A percentile compares a stretch with the other conserved stretches of the same genome.
These are phyloP conservation scores for Oryzias celebensis DNA, from an alignment of 2,113 vertebrate genomes.

Conservation along the genomic window DNA sequence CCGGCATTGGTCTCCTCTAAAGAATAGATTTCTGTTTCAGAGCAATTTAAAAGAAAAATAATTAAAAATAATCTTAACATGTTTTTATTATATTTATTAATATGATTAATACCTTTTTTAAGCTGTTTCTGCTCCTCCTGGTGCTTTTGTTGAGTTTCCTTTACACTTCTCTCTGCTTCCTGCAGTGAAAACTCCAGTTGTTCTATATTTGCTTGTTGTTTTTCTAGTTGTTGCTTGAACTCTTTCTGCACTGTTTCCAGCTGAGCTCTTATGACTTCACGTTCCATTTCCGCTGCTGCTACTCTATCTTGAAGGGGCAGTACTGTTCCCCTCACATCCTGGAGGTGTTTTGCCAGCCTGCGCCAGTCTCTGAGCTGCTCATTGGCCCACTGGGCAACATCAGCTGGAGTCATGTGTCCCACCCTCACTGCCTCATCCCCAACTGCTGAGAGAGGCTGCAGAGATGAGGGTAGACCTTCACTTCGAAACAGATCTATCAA, in stretches of 20 bases:
- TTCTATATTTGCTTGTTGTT: constrained; percentile 58
- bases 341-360: constrained; percentile 82
- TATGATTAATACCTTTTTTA: constrained; percentile 68
- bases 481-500: constrained; percentile 80
- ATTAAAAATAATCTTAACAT: neutral
- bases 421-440: constrained; percentile 70
- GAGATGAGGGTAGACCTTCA: constrained; percentile 87
- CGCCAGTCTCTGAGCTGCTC: constrained; percentile 86
- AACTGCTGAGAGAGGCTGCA: constrained; percentile 77
- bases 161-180: constrained; percentile 56
- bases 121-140: constrained; percentile 75
- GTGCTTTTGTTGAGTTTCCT: constrained; percentile 63
- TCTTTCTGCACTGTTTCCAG: constrained; percentile 58
- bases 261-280: constrained; percentile 65
- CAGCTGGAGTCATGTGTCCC: constrained; percentile 76
- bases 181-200: constrained; percentile 70
- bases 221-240: constrained; percentile 68
- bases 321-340: constrained; percentile 76
- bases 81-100: neutral
- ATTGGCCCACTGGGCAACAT: constrained; percentile 81
- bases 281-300: constrained; percentile 65
- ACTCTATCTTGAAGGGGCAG: constrained; percentile 77
- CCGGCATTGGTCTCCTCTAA: constrained; percentile 72
- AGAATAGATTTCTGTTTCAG: constrained; percentile 53
- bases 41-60: constrained; percentile 10